Evolutionary conservation across 2,797 vertebrate species (phyloP).

Genomic region (Microctenopoma lineatum): DNA sequence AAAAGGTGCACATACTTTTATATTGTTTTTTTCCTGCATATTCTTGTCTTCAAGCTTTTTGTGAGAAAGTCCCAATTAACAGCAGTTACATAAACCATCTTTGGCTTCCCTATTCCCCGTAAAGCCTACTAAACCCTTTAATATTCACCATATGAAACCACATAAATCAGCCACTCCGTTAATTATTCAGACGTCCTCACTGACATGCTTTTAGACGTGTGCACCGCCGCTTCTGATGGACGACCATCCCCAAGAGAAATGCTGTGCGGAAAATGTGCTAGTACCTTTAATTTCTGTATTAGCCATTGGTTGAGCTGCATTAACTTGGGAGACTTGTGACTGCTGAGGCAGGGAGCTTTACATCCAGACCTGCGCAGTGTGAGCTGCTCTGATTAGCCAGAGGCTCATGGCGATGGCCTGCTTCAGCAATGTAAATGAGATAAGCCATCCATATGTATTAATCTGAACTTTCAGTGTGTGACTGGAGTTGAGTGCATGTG

Average conservation of each 20-base stretch:
- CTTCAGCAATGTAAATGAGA: slow-evolving; percentile 57
- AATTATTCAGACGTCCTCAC: slow-evolving; percentile 71
- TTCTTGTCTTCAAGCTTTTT: slow-evolving; percentile 23
- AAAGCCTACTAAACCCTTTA: slow-evolving; percentile 44
- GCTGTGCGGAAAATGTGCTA: slow-evolving; percentile 45
- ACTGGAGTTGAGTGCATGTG: neutral
- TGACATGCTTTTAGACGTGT: slow-evolving; percentile 54
- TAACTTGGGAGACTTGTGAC: slow-evolving; percentile 30
- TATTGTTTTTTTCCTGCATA: slow-evolving; percentile 6
- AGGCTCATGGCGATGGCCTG: slow-evolving; percentile 39
- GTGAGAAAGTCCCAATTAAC: slow-evolving; percentile 54
- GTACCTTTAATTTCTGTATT: slow-evolving; percentile 61
- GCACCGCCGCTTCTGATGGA: slow-evolving; percentile 37
- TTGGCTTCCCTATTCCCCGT: slow-evolving; percentile 31
- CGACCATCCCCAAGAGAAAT: slow-evolving; percentile 30
- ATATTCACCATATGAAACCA: slow-evolving; percentile 64
- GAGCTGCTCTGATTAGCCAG: slow-evolving; percentile 49
- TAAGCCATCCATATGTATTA: slow-evolving; percentile 59
- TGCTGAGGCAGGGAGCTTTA: slow-evolving; percentile 30
- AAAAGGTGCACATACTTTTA: slow-evolving; percentile 3
- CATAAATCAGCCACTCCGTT: slow-evolving; percentile 65
- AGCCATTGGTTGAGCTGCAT: slow-evolving; percentile 24
- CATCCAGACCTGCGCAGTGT: slow-evolving; percentile 33
- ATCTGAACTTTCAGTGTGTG: slow-evolving; percentile 35
- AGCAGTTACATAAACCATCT: slow-evolving; percentile 53